Conservation (phyloP, 2,888 invertebrate species). For the Trachelus troglodyta region DNA sequence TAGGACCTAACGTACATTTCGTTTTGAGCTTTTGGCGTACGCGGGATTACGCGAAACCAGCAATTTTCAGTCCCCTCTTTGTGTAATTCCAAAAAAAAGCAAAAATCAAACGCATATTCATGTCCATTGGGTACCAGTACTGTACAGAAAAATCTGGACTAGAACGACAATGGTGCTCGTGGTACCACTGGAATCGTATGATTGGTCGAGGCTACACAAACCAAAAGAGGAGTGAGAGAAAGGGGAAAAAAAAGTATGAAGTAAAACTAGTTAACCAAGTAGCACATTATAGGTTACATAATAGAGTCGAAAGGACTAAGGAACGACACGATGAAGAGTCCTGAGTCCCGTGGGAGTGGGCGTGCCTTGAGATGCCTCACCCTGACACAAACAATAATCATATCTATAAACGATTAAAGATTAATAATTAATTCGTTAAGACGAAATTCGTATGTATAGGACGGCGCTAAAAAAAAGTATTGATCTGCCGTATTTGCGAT, state of each 20-base stretch:
- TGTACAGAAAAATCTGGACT: neutral
- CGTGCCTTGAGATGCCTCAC: slow-evolving; percentile 61
- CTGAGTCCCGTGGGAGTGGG: slow-evolving; percentile 40
- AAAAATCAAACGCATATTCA: neutral
- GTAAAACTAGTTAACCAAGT: slow-evolving; percentile 8
- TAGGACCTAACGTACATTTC: neutral
- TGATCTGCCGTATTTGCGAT: neutral
- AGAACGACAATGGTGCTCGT: neutral
- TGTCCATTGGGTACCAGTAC: neutral
- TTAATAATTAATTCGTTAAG: slow-evolving; percentile 34
- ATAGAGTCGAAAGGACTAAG: neutral
- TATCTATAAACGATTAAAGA: slow-evolving; percentile 47
- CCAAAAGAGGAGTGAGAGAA: slow-evolving; percentile 13
- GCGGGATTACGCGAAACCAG: neutral
- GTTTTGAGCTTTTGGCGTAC: neutral
- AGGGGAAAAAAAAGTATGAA: slow-evolving; percentile 7
- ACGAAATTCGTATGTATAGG: slow-evolving; percentile 22
- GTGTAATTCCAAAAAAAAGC: neutral
- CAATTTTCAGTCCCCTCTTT: neutral
- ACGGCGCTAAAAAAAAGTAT: slow-evolving; percentile 14
- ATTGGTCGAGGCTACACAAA: neutral
- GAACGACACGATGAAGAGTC: slow-evolving; percentile 4
- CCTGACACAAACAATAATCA: slow-evolving; percentile 60
- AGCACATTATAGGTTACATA: neutral
- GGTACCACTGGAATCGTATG: neutral